Conservation (phyloP, 2,113 vertebrate genomes). For the Eclectus roratus region DNA sequence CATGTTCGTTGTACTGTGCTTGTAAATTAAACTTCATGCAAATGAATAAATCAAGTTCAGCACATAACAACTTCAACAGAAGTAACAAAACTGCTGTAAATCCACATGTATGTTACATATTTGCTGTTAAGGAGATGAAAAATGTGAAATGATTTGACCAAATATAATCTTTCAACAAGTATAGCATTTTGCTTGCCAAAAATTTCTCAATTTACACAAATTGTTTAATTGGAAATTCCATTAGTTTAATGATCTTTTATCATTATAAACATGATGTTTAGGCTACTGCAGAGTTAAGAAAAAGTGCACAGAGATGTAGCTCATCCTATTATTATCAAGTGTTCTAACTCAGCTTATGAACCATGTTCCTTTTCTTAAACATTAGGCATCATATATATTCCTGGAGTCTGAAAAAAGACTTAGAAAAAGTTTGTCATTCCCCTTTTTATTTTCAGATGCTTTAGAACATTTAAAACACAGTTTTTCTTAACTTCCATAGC, state of each 20-base stretch:
- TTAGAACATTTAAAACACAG: neutral
- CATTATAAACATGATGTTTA: neutral
- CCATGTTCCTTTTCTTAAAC: neutral
- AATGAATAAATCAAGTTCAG: neutral
- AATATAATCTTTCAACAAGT: neutral
- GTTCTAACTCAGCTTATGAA: neutral
- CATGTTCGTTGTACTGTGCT: neutral
- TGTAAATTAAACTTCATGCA: neutral
- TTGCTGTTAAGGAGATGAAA: neutral
- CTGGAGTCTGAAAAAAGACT: neutral
- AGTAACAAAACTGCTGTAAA: neutral
- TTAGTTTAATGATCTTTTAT: neutral
- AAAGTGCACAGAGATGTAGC: neutral
- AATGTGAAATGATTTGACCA: neutral
- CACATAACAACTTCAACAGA: neutral
- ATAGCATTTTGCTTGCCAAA: neutral
- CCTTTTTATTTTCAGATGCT: neutral
- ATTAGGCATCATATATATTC: neutral
- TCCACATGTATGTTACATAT: neutral
- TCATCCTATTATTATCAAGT: neutral
- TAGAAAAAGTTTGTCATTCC: neutral
- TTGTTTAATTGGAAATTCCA: neutral
- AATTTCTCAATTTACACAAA: neutral
- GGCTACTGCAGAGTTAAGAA: neutral
- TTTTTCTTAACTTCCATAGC: neutral